phyloP scores from a whole-genome alignment of 1,140 invertebrate species.

The Drosophila paulistorum region DNA sequence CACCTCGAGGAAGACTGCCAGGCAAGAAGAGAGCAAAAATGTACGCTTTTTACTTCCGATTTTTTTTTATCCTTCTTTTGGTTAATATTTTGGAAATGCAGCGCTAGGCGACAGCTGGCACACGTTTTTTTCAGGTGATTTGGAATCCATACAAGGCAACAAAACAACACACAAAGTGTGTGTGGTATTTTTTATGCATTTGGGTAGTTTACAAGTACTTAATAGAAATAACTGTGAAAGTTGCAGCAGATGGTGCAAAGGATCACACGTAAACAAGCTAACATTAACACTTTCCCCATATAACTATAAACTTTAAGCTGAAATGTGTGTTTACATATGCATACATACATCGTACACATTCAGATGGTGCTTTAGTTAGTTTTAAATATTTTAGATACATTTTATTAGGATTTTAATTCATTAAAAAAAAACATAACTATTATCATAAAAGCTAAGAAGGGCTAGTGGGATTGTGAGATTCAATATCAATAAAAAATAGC shows the following conservation, averaged over 20 bases:
- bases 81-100: constrained; percentile 56
- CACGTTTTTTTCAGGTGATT: constrained; percentile 72
- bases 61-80: constrained; percentile 36
- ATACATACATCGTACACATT: no score
- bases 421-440: no score
- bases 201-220: constrained; percentile 20
- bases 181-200: constrained; percentile 55
- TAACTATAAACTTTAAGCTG: no score
- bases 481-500: no score
- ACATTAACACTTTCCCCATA: neutral
- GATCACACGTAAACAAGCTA: constrained; percentile 6
- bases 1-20: constrained; percentile 40
- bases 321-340: no score
- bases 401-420: no score
- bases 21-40: constrained; percentile 25
- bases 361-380: no score
- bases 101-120: constrained; percentile 63
- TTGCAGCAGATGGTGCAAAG: constrained; percentile 46
- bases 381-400: no score
- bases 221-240: constrained; percentile 53
- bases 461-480: no score
- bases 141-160: constrained; percentile 74
- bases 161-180: constrained; percentile 49
- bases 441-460: no score
- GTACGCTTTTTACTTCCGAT: constrained; percentile 71